Evolutionary conservation across 2,113 vertebrate species (phyloP).

Genomic region (Mustelus asterias): DNA sequence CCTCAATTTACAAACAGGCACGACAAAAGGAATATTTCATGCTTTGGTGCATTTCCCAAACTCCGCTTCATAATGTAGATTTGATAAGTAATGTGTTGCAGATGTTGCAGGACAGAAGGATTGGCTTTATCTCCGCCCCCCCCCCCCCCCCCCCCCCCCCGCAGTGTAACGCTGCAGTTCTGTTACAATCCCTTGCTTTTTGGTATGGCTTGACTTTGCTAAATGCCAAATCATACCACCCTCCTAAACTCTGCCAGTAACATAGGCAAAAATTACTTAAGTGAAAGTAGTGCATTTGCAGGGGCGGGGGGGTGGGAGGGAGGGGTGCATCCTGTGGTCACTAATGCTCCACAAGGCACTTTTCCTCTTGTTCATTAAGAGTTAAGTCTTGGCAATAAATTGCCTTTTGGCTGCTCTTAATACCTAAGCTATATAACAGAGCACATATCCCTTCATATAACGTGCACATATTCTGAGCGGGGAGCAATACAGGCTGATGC

Average conservation of each 20-base stretch:
- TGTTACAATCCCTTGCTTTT: not conserved
- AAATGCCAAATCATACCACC: not conserved
- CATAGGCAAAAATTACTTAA: not conserved
- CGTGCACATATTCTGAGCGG: not conserved
- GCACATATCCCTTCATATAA: not conserved
- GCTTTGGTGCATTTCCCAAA: not conserved
- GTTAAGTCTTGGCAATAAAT: not conserved
- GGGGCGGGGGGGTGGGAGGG: not conserved
- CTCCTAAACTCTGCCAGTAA: not conserved
- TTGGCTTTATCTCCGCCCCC: not conserved
- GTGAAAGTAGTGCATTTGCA: not conserved
- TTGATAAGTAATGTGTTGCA: not conserved
- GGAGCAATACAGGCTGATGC: not conserved
- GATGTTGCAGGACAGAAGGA: not conserved
- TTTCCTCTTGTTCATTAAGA: not conserved
- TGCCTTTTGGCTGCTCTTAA: not conserved
- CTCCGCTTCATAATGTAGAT: not conserved
- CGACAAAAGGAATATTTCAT: not conserved
- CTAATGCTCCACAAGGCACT: not conserved
- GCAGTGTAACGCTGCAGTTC: not conserved
- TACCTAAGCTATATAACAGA: not conserved
- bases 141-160: not conserved
- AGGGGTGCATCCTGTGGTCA: not conserved
- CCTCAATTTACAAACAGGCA: conserved; percentile 6
- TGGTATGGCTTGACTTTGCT: not conserved